phyloP scores from a whole-genome alignment of 1,140 invertebrate species.

The Bombus superbus region DNA sequence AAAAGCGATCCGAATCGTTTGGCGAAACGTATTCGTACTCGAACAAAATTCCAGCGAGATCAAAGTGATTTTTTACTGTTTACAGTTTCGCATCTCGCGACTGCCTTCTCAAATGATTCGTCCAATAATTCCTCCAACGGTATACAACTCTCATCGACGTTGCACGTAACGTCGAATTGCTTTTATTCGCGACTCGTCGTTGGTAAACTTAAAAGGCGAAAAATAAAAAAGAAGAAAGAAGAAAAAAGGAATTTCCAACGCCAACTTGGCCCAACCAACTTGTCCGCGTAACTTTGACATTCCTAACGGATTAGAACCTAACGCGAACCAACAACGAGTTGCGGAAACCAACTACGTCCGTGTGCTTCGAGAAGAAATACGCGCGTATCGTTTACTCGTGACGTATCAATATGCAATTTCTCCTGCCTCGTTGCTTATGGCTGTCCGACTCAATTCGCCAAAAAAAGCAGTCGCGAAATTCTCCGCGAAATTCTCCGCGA shows the following conservation, averaged over 20 bases:
- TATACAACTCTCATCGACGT: not conserved
- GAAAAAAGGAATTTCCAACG: not conserved
- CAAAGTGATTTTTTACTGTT: not conserved
- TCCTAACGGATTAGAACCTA: too few relatives aligned
- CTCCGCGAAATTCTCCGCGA: not conserved
- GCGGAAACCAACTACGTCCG: too few relatives aligned
- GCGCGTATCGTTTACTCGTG: not conserved
- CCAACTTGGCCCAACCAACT: too few relatives aligned
- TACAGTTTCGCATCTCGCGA: not conserved
- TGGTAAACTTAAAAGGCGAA: not conserved
- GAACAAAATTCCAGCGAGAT: not conserved
- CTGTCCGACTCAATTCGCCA: not conserved
- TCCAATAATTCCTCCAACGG: not conserved
- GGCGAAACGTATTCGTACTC: conserved; percentile 1
- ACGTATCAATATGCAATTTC: not conserved
- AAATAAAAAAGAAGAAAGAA: not conserved
- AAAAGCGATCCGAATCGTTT: not conserved
- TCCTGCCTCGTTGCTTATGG: too few relatives aligned
- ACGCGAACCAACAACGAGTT: too few relatives aligned
- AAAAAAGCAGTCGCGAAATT: not conserved
- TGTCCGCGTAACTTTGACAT: too few relatives aligned
- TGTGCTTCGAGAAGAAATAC: too few relatives aligned
- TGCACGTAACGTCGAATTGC: not conserved
- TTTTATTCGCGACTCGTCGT: not conserved
- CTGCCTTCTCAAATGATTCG: not conserved